Conservation (phyloP, 2,113 vertebrate genomes). For the Charadrius vociferus region DNA sequence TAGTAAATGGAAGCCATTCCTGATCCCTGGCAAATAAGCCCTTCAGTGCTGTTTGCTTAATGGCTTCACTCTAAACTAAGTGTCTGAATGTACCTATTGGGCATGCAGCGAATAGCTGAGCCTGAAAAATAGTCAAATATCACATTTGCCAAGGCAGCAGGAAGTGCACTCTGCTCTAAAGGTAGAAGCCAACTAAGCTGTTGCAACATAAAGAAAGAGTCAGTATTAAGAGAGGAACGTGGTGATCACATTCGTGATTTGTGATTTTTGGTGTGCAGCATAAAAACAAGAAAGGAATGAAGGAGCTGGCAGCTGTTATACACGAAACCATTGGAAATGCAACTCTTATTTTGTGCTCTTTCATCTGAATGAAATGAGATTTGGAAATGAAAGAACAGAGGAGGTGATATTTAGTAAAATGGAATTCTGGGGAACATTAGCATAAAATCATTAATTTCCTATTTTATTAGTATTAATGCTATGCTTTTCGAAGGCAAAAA, state of each 20-base stretch:
- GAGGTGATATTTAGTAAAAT: neutral
- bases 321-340: neutral
- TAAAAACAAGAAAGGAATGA: neutral
- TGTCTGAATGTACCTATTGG: neutral
- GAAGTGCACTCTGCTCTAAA: neutral
- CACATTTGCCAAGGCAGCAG: neutral
- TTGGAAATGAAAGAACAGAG: neutral
- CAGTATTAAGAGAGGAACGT: neutral
- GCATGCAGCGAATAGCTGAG: neutral
- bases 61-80: neutral
- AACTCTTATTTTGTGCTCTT: neutral
- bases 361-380: neutral
- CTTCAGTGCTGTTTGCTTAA: neutral
- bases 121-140: conserved; percentile 5
- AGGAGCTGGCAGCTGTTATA: neutral
- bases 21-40: conserved; percentile 11
- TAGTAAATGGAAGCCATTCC: neutral
- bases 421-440: neutral
- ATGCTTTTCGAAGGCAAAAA: neutral
- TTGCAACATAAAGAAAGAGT: neutral
- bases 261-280: neutral
- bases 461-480: neutral
- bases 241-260: neutral
- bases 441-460: neutral
- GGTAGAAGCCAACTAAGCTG: neutral